Percentiles rank a stretch among this genome's conserved stretches.
Evolutionary conservation across 2,113 vertebrate genomes (phyloP).

Genomic region (Rafetus swinhoei): DNA sequence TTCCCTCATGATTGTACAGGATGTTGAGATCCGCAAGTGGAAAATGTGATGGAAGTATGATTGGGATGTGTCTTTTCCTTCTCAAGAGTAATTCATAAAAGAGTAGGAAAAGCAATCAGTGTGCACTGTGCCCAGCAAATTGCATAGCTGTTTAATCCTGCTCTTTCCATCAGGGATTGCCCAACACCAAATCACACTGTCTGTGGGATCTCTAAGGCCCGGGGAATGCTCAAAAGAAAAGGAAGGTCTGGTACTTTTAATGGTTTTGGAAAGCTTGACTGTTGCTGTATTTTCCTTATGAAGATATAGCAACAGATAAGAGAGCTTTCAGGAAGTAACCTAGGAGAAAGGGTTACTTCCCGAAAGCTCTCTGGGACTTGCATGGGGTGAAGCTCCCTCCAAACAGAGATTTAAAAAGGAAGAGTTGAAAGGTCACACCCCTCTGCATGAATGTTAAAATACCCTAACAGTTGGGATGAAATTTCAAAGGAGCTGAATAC

Average conservation of each 20-base stretch:
- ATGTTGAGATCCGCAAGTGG: neutral
- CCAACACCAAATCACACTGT: neutral
- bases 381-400: constrained; percentile 11
- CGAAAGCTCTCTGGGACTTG: constrained; percentile 18
- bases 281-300: neutral
- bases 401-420: constrained; percentile 26
- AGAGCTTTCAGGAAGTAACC: neutral
- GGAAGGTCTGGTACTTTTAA: neutral
- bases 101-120: neutral
- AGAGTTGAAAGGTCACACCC: constrained; percentile 33
- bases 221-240: neutral
- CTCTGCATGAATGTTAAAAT: neutral
- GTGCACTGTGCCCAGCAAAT: neutral
- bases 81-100: neutral
- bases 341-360: constrained; percentile 1
- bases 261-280: neutral
- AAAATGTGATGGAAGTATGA: neutral
- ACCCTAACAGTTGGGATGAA: neutral
- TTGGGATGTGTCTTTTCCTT: neutral
- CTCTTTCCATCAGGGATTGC: neutral
- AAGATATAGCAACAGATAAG: neutral
- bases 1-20: neutral
- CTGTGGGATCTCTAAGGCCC: neutral
- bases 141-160: neutral
- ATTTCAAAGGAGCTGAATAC: neutral